Evolutionary conservation across 2,113 vertebrate species (phyloP).

Genomic region (Plecturocebus donacophilus): DNA sequence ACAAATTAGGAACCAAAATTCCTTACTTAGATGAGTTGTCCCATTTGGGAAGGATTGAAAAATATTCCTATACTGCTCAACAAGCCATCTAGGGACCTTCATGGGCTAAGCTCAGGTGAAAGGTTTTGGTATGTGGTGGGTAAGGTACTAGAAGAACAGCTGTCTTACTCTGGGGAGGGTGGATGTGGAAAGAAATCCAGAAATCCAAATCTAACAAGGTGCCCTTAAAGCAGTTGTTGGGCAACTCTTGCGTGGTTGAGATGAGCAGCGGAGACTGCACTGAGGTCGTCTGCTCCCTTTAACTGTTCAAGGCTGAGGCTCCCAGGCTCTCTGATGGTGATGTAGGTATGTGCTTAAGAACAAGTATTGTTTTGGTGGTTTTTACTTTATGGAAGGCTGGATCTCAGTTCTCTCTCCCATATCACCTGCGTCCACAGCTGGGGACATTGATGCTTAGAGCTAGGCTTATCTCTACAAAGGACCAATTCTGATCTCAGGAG

Average conservation of each 20-base stretch:
- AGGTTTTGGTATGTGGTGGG: no score
- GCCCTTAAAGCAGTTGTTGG: neutral
- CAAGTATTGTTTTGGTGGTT: neutral
- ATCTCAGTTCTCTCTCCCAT: neutral
- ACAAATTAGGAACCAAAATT: neutral
- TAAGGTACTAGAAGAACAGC: accelerated
- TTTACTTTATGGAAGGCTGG: neutral
- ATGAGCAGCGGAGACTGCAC: accelerated
- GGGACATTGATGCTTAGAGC: neutral
- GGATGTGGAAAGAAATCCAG: neutral
- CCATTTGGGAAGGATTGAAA: neutral
- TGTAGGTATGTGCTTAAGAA: neutral
- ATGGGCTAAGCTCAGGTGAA: neutral
- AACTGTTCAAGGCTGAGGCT: neutral
- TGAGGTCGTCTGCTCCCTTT: neutral
- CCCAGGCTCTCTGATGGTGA: neutral
- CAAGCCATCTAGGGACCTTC: neutral
- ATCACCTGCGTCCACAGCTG: neutral
- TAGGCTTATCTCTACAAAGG: neutral
- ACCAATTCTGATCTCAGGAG: no score
- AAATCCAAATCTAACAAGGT: neutral
- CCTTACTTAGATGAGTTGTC: neutral
- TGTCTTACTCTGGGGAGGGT: no score
- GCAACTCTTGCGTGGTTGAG: neutral
- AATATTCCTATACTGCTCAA: accelerated